Base-by-base conservation (phyloP, 2,797 vertebrate species). In the Psittacula echo region DNA sequence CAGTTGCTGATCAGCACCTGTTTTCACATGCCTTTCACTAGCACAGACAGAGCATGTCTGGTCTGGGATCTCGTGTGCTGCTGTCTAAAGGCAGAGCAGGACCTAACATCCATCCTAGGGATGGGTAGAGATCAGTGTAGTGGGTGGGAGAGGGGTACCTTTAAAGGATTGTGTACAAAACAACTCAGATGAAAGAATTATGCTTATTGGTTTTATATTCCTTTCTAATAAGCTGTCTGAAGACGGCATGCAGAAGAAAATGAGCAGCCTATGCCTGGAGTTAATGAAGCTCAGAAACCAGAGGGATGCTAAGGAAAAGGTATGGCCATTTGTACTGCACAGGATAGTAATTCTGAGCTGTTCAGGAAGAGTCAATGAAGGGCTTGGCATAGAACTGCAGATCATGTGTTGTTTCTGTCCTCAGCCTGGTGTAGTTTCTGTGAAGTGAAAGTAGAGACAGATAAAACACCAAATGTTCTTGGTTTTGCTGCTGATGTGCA, bases 251-350 rank as follows among this genome's bases (percentile, higher is more conserved):
- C 99, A 99, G 95, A 99, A 99, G 97, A 99, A 97, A 97, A 98
- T 99, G 67, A 98, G 98, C 96, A 97, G 98, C 64, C 97, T 99
- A 14, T 99, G 98, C 53, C 97, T 98, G 95, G 99, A 99, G 45
- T 71, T 99, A 85, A 98, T 99, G 98, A 99, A 99, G 92, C 98
- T 98, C 61, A 98, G 98, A 95, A 99, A 98, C 93, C 98, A 97
- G 94, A 97, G 99, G 90, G 98, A 99, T 97, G 82, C 95, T 10
- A 99, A 99, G 96, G 98, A 98, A 79, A 98, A 98, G 98, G 99
- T 99, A 88, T 58, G 95, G 30, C 9, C 4, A 0, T 42, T 72
- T 58, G 47, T 41, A 32, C 27, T n/a, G 17, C 7, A 39, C 11
- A 27, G 51, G 26, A 7, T 17, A 47, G 54, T 29, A 41, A 41